Evolutionary conservation across 2,888 invertebrate species (phyloP), one percentile per base, ranked within the genome.

Genomic region (Empis stercorea): DNA sequence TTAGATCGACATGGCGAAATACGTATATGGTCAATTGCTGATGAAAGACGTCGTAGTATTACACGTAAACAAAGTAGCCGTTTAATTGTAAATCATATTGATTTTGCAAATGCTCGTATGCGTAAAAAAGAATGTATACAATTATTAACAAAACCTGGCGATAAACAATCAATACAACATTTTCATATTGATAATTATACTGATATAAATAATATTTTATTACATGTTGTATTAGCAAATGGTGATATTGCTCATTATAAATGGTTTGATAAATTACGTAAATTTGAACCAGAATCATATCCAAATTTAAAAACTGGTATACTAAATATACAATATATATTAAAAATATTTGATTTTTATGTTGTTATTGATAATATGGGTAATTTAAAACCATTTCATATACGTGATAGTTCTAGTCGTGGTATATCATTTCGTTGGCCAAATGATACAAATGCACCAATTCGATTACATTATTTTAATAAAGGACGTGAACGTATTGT

Each of bases 1-100:
- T 51, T 67, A 14, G 64, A 68, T 39, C 50, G 51, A n/a, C 54
- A 57, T 30, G 69, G 70, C 7, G 55, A 56, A 15, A 48, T 68
- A 1, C 64, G 63, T 46, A 52, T 68, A 2, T 68, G 67, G 68
- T 55, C 58, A 0, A 54, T 68, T 27, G 51, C 53, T 6, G 57
- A 57, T 41, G 57, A 61, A 44, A 56, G 56, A 14, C 54, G 59
- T 3, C 56, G 57, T 16, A 56, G 55, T 50, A 45, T 54, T 3
- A 52, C 52, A 30, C 55, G 56, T 32, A 54, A 56, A 27, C 52
- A 51, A 36, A 56, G 53, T 46, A 55, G 54, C 34, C 51, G 56
- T 23, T 47, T 43, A 17, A 47, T 52, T 27, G 48, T 48, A 13
- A 50, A 48, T 48, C 50, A 50, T 30, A 48, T 50, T 32, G 48